Evolutionary conservation across 1,140 invertebrate genomes (phyloP).

Genomic region (Platyscapa corneri): DNA sequence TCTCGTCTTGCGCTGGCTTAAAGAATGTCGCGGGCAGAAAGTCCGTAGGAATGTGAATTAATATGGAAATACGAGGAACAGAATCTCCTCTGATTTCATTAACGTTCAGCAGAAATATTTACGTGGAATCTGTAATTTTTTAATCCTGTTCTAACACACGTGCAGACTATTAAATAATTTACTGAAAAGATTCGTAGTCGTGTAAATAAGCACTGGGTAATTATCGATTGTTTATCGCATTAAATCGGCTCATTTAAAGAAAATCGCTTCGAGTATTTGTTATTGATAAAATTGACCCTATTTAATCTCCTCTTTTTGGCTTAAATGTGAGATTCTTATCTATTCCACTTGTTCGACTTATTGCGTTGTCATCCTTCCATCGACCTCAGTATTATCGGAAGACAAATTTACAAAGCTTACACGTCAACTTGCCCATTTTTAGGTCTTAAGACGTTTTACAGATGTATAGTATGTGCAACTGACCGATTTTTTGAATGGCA

Average conservation of each 20-base stretch:
- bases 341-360: conserved; percentile 38
- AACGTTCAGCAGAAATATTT: too few relatives aligned
- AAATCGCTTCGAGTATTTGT: conserved; percentile 34
- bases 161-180: too few relatives aligned
- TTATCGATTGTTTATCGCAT: too few relatives aligned
- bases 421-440: not conserved
- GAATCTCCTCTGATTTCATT: not conserved
- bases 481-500: not conserved
- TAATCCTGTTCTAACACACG: too few relatives aligned
- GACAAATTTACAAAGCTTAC: conserved; percentile 44
- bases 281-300: conserved; percentile 35
- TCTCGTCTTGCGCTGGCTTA: not conserved
- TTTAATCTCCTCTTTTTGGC: conserved; percentile 15
- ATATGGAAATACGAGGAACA: not conserved
- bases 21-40: not conserved
- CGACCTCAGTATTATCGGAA: conserved; percentile 15
- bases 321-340: conserved; percentile 34
- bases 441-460: not conserved
- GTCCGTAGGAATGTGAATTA: too few relatives aligned
- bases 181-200: too few relatives aligned
- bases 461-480: too few relatives aligned
- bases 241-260: not conserved
- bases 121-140: too few relatives aligned
- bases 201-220: too few relatives aligned
- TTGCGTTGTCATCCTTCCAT: conserved; percentile 5